Conservation (phyloP, 1,140 invertebrate species). For the Notospermus geniculatus region DNA sequence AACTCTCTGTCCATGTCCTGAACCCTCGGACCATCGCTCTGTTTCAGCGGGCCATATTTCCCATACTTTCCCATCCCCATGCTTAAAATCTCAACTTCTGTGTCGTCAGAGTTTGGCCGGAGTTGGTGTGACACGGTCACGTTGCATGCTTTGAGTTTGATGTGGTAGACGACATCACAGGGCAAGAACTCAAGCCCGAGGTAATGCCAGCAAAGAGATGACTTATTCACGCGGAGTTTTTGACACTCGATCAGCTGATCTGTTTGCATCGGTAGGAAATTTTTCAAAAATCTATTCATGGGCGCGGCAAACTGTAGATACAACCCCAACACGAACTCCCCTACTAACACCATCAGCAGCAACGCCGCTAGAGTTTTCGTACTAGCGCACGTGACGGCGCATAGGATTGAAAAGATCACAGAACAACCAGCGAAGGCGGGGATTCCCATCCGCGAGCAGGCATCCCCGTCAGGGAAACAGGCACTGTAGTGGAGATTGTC, state of each 20-base stretch:
- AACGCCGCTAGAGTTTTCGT: neutral
- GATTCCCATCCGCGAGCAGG: slow-evolving; percentile 2
- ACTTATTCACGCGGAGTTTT: neutral
- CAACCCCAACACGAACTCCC: neutral
- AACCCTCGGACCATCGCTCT: neutral
- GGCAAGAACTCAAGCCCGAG: neutral
- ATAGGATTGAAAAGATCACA: neutral
- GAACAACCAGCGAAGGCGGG: slow-evolving; percentile 3
- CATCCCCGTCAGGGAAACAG: neutral
- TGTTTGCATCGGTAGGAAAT: neutral
- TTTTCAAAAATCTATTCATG: neutral
- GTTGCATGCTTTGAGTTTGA: neutral
- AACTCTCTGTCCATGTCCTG: neutral
- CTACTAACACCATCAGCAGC: neutral
- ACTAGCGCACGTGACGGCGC: slow-evolving; percentile 2
- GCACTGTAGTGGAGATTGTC: neutral
- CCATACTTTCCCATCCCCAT: too few species aligned
- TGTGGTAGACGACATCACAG: slow-evolving; percentile 1
- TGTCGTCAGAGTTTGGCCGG: neutral
- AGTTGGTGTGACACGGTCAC: neutral
- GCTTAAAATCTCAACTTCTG: neutral
- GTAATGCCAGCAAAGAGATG: neutral
- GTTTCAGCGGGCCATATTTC: too few species aligned
- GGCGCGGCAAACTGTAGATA: neutral
- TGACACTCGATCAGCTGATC: neutral